These are phyloP conservation scores for Heliconius cydno DNA, from an alignment of 2,888 invertebrate species.

Conservation along the genomic window DNA sequence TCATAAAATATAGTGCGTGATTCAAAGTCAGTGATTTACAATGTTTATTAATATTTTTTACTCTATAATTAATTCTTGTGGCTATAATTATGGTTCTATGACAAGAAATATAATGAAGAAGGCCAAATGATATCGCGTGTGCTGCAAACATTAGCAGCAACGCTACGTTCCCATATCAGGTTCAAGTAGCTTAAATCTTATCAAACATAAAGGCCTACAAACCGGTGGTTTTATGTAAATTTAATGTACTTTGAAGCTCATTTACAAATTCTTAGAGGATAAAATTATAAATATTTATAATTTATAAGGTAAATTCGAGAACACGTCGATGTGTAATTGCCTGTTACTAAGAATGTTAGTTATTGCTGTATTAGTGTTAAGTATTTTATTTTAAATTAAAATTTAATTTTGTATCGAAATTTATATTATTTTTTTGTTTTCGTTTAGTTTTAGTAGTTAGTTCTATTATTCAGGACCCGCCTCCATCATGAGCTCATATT, in stretches of 20 bases:
- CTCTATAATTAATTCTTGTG: slow-evolving; percentile 28
- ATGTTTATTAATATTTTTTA: slow-evolving; percentile 5
- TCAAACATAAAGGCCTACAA: slow-evolving; percentile 47
- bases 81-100: slow-evolving; percentile 26
- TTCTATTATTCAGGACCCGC: too few relatives aligned
- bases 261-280: slow-evolving; percentile 43
- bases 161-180: slow-evolving; percentile 39
- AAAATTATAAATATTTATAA: slow-evolving; percentile 31
- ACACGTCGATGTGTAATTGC: background rate
- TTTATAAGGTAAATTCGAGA: slow-evolving; percentile 13
- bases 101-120: slow-evolving; percentile 37
- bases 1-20: background rate
- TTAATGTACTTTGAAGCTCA: slow-evolving; percentile 46
- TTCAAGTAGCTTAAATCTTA: slow-evolving; percentile 50
- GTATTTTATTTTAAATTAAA: background rate
- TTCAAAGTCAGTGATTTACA: slow-evolving; percentile 6
- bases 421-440: background rate
- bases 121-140: slow-evolving; percentile 39
- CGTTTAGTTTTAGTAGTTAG: too few relatives aligned
- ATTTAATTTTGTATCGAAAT: background rate
- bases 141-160: slow-evolving; percentile 31
- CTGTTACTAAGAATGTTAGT: background rate
- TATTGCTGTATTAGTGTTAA: background rate
- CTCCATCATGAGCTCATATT: too few relatives aligned
- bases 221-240: slow-evolving; percentile 48